Conservation (phyloP, 2,888 invertebrate genomes). For the Torymus aiolomorphi region DNA sequence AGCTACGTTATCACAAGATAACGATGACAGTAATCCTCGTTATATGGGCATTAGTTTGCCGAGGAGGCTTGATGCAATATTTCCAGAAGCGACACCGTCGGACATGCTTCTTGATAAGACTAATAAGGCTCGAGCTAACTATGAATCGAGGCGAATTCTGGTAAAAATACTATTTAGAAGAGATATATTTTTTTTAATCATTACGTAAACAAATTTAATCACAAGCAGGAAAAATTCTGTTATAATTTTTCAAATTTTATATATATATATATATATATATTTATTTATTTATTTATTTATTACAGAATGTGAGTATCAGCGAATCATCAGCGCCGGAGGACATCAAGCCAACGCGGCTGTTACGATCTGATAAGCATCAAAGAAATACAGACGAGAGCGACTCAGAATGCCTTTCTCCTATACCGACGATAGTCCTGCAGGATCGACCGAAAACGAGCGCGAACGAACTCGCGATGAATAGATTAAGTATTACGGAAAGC, state of each 20-base stretch:
- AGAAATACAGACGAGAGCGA: conserved; percentile 41
- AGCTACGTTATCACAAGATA: conserved; percentile 65
- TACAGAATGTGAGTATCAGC: conserved; percentile 41
- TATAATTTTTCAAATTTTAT: background rate
- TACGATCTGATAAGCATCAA: conserved; percentile 31
- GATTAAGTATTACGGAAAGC: conserved; percentile 46
- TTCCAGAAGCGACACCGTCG: conserved; percentile 75
- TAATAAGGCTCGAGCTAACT: conserved; percentile 40
- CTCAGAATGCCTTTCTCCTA: conserved; percentile 41
- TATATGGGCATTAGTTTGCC: conserved; percentile 88
- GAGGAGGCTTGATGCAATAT: conserved; percentile 81
- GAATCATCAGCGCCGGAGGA: conserved; percentile 50
- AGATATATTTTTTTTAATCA: background rate
- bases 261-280: background rate
- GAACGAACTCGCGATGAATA: conserved; percentile 5
- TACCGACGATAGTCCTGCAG: conserved; percentile 49
- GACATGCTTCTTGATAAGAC: conserved; percentile 48
- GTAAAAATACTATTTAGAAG: conserved; percentile 21
- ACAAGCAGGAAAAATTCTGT: no score
- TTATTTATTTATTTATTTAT: no score
- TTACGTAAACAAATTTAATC: background rate
- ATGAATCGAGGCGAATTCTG: conserved; percentile 28
- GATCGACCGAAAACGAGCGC: conserved; percentile 8
- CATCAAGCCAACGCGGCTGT: background rate
- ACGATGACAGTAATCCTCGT: conserved; percentile 78